These are phyloP conservation scores for Apamea crenata DNA, from an alignment of 2,888 invertebrate genomes.

Conservation along the genomic window DNA sequence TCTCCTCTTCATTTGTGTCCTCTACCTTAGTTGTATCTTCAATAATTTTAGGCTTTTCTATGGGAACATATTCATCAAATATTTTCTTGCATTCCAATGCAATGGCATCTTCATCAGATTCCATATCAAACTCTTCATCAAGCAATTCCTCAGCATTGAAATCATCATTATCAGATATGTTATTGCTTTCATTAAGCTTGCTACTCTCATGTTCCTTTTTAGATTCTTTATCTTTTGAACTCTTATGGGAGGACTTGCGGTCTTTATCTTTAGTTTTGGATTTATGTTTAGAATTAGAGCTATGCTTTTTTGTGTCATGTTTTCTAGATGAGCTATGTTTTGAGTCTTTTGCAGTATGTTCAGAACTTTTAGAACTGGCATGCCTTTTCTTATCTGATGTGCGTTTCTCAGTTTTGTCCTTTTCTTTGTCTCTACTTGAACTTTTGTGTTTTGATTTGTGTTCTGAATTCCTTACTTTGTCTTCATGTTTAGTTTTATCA, in stretches of 20 bases:
- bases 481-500: constrained; percentile 70
- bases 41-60: constrained; percentile 75
- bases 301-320: constrained; percentile 72
- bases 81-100: constrained; percentile 96
- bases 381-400: constrained; percentile 74
- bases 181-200: constrained; percentile 70
- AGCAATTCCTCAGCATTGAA: constrained; percentile 64
- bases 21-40: constrained; percentile 73
- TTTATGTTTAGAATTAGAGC: constrained; percentile 73
- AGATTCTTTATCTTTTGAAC: constrained; percentile 71
- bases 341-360: constrained; percentile 71
- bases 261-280: constrained; percentile 69
- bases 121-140: constrained; percentile 81
- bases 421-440: constrained; percentile 78
- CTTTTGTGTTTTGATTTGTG: constrained; percentile 81
- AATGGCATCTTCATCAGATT: constrained; percentile 92
- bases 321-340: constrained; percentile 73
- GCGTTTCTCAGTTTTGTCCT: constrained; percentile 75
- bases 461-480: constrained; percentile 73
- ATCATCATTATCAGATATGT: constrained; percentile 76
- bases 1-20: constrained; percentile 81
- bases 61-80: constrained; percentile 94
- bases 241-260: constrained; percentile 75
- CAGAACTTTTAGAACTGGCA: constrained; percentile 72
- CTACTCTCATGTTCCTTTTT: constrained; percentile 72